Percentiles rank a stretch among this genome's conserved stretches.
Conservation (phyloP, 2,113 vertebrate genomes). For the Panthera uncia region DNA sequence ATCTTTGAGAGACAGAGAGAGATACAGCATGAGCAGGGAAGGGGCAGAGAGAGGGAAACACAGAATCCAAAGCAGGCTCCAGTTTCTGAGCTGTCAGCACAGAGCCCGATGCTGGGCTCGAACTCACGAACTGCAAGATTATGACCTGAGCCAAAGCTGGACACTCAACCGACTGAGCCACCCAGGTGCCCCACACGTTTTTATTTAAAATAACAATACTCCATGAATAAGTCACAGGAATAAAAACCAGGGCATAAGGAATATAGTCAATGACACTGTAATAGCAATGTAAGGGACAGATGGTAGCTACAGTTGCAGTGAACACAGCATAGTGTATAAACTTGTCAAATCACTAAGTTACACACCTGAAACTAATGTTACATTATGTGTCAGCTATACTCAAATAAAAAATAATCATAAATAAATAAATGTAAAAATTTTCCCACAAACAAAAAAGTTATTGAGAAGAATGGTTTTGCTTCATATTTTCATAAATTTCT, state of each 20-base stretch:
- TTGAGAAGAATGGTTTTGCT: background rate
- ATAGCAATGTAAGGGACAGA: background rate
- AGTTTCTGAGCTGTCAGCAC: too few relatives aligned
- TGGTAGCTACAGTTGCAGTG: background rate
- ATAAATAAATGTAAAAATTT: background rate
- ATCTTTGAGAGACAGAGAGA: too few relatives aligned
- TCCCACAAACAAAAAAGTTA: background rate
- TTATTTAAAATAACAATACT: background rate
- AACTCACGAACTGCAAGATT: too few relatives aligned
- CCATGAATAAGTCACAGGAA: background rate
- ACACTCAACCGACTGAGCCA: too few relatives aligned
- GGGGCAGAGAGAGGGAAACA: too few relatives aligned
- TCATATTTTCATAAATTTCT: slow-evolving; percentile 15
- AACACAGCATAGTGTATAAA: background rate
- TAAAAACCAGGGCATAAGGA: background rate
- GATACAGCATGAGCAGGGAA: too few relatives aligned
- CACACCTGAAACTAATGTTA: background rate
- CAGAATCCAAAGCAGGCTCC: too few relatives aligned
- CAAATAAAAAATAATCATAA: background rate
- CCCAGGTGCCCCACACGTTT: background rate
- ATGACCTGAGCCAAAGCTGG: too few relatives aligned
- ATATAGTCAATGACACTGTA: background rate
- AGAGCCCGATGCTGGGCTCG: too few relatives aligned
- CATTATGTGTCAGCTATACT: background rate
- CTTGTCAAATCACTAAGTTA: background rate